Evolutionary conservation across 2,113 vertebrate genomes (phyloP), one percentile per base, ranked within the genome.

Genomic region (Cairina moschata): DNA sequence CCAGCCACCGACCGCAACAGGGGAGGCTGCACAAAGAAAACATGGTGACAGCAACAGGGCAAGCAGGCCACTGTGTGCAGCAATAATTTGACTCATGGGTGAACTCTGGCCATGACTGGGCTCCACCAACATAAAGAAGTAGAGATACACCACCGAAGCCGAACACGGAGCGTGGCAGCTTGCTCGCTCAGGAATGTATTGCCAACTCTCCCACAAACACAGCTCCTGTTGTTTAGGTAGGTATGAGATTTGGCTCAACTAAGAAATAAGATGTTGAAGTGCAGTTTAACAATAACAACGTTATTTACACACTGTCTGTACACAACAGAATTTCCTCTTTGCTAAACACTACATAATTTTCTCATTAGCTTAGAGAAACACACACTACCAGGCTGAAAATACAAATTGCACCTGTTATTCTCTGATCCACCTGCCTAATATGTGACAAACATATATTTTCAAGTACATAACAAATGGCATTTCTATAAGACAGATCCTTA

Each of bases 1-100:
- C 40, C 29, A 67, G 9, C 29, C 15, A 29, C 29, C 9, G 29
- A 31, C 32, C 29, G 15, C 13, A 32, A 18, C 29, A 46, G 20
- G 9, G 63, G 63, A 29, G 40, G 31, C 29, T 28, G 40, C 29
- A 32, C 42, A 7, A 23, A 67, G 40, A 46, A 22, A 16, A 32
- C 65, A 46, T 3, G 42, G 40, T 32, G 65, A 21, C 42, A 46
- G 65, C 65, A 11, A 23, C 6, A 31, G 29, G 42, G 29, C 42
- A 23, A 31, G 25, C 7, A 13, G 5, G 4, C 42, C 42, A 11
- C 1, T 3, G 11, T 40, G 40, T 23, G 46, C 46, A 48, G 20
- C 21, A 22, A 22, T 48, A 25, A 67, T 38, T 13, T 0, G 2
- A 4, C 44, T 9, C 52, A 17, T 3, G 10, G 0, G 36, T 7